Evolutionary conservation across 2,888 invertebrate species (phyloP), one percentile per base, ranked within the genome.

Genomic region (Cephus spinipes): DNA sequence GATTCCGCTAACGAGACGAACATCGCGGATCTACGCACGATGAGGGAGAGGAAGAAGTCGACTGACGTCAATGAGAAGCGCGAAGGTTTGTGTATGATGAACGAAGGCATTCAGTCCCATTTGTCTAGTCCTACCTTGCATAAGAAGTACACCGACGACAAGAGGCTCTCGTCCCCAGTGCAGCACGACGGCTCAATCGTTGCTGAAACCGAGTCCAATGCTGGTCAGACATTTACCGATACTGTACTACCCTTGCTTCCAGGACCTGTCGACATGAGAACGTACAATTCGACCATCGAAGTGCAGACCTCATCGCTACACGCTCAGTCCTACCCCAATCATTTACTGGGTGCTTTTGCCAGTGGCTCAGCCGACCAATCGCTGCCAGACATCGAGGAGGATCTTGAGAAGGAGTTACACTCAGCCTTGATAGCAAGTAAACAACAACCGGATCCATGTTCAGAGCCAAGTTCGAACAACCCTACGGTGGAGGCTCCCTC

Each of bases 241-340:
- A 93, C 94, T 76, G 95, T 96, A 11, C 93, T 94, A 83, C 95
- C 96, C 0, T 94, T 97, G 76, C 91, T 97, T 81, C 97, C 97
- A 0, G 97, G 97, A 1, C 97, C 97, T 0, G 97, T 97, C 0
- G 97, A 97, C 89, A 97, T 97, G 97, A 94, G 97, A 77, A 97
- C 97, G 0, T 97, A 97, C 89, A 96, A 95, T 87, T 93, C 92
- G 36, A 92, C 93, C 1, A 93, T 94, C 79, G 95, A 95, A 81
- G 93, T 93, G 35, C 93, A 94, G 79, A 92, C 92, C 3, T 93
- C 94, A 32, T 92, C 92, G 31, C 90, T 93, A 77, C 93, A 93
- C 81, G 92, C 92, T 9, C 95, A 95, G 81, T 93, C 94, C 0
- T 95, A 94, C 82, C 93, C 94, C 78, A 94, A 93, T 87, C 94